Evolutionary conservation across 2,113 vertebrate genomes (phyloP), one percentile per base, ranked within the genome.

Genomic region (Acanthisitta chloris): DNA sequence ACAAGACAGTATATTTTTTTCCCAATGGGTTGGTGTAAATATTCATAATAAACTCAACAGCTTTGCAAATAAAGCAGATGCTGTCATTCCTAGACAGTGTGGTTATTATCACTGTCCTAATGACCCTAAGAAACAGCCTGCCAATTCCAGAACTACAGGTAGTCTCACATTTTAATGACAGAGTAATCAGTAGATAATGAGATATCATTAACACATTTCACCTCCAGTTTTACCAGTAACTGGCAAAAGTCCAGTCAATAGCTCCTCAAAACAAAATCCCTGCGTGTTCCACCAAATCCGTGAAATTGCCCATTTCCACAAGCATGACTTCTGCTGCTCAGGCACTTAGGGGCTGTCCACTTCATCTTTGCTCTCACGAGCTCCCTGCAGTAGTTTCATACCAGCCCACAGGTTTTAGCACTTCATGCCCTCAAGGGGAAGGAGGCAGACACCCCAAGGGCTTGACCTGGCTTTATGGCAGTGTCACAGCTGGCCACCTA

Each of bases 171-270:
- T 96, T 93, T 87, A 94, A 92, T 26, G 70, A 42, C 49, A 80
- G 25, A 77, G 51, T 84, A 77, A 96, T 89, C 81, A 91, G 26
- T 73, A 94, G 51, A 90, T 82, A 95, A 96, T 87, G 76, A 94
- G n/a, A 71, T 58, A 61, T 19, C 82, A 73, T 95, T 84, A 96
- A 92, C 49, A 82, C 62, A 34, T 77, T 93, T 82, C 70, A 90
- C 59, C 36, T 84, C 25, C 31, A 89, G 19, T 57, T 86, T 81
- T 76, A 21, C 46, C 58, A 62, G 49, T n/a, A 64, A 62, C 43
- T 26, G 34, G 31, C 52, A 43, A 31, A 76, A 76, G 34, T 36
- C 36, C 45, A 38, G 46, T 43, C 51, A 83, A 17, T 42, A 26
- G 9, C 23, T 91, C 31, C 62, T 33, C 13, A 36, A 26, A 61